Percentiles rank a stretch among this genome's conserved stretches.
phyloP scores from a whole-genome alignment of 2,113 vertebrate species.

The Vulpes vulpes region DNA sequence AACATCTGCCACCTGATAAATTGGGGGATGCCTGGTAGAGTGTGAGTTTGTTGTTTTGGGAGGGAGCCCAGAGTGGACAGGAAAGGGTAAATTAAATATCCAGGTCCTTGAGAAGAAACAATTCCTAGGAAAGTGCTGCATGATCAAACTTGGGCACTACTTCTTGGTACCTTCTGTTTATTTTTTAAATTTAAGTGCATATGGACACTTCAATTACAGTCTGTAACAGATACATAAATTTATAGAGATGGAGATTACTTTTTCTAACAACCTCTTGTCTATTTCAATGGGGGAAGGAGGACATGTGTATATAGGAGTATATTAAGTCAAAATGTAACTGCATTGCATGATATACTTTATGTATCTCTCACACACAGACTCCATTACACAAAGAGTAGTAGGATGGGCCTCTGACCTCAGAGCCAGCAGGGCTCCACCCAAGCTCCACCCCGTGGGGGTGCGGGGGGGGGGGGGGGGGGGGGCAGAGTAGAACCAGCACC shows the following conservation, averaged over 20 bases:
- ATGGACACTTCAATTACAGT: not conserved
- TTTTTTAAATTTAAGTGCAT: not conserved
- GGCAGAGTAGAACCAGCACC: not conserved
- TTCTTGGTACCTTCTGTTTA: not conserved
- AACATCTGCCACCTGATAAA: not conserved
- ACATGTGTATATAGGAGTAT: not conserved
- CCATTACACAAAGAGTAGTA: not conserved
- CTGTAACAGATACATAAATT: not conserved
- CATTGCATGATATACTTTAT: not conserved
- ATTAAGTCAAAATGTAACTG: constrained; percentile 14
- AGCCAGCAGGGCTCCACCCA: not conserved
- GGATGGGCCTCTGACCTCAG: not conserved
- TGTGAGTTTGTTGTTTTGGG: not conserved
- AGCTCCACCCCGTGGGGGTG: not conserved
- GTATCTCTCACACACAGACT: not conserved
- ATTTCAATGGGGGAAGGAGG: not conserved
- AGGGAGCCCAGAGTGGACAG: not conserved
- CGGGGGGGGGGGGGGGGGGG: too few relatives aligned
- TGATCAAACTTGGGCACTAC: not conserved
- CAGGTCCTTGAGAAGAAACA: not conserved
- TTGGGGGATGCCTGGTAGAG: fast-evolving
- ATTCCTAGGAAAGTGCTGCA: not conserved
- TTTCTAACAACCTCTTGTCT: not conserved
- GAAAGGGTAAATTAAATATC: not conserved
- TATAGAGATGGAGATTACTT: not conserved